These are phyloP conservation scores for Poeciliopsis presidionis DNA, from an alignment of 2,797 vertebrate genomes.

Conservation along the genomic window DNA sequence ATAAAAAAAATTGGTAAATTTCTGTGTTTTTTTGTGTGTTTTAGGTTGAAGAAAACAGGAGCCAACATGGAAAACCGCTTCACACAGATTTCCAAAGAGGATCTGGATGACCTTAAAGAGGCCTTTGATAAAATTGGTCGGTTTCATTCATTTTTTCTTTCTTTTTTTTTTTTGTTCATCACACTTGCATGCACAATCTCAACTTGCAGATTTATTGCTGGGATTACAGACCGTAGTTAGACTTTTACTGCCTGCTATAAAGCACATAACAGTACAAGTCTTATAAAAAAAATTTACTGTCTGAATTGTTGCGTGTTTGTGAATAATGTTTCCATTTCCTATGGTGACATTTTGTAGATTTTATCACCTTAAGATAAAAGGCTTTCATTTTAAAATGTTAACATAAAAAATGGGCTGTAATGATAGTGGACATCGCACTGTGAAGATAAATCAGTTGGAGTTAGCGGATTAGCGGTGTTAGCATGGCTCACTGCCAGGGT, in stretches of 20 bases:
- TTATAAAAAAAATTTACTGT: constrained; percentile 55
- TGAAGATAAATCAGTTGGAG: neutral
- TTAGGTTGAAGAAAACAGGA: constrained; percentile 36
- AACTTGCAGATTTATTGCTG: neutral
- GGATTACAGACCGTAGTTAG: constrained; percentile 4
- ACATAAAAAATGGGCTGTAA: neutral
- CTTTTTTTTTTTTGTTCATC: neutral
- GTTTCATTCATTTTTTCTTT: constrained; percentile 21
- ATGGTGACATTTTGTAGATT: neutral
- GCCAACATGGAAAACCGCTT: constrained; percentile 86
- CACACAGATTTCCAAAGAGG: constrained; percentile 91
- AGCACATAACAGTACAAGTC: constrained; percentile 23
- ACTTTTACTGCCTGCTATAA: constrained; percentile 57
- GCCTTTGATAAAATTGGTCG: constrained; percentile 95
- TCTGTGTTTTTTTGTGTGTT: constrained; percentile 19
- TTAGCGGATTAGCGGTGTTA: no score
- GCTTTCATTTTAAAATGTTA: neutral
- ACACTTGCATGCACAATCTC: constrained; percentile 2
- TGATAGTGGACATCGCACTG: neutral
- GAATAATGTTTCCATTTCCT: neutral
- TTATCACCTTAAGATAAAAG: constrained; percentile 12
- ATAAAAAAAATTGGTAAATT: neutral
- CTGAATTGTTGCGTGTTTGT: neutral
- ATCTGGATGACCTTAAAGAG: constrained; percentile 92
- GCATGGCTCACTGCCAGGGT: no score